Evolutionary conservation across 2,888 invertebrate species (phyloP), one percentile per base, ranked within the genome.

Genomic region (Cepaea hortensis): DNA sequence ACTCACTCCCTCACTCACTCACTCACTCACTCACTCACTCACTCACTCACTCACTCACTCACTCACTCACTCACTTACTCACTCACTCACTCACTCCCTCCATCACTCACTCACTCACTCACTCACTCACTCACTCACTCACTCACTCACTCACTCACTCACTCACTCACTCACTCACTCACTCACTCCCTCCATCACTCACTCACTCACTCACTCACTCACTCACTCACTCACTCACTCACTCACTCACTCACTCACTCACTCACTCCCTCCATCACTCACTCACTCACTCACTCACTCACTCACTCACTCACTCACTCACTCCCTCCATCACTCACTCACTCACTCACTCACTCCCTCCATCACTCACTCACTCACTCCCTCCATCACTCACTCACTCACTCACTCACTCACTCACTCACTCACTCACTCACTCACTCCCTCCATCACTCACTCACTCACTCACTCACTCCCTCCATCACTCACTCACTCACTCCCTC

Each of bases 1-100:
- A 13, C n/a, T n/a, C n/a, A n/a, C n/a, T n/a, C n/a, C n/a, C 35
- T n/a, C 81, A 68, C 15, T 18, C n/a, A 68, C 68, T 20, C 18
- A 55, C 23, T 76, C 7, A 55, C 46, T 50, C 77, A 55, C 77
- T 77, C 77, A 55, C 48, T 77, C 77, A 55, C 55, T 77, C 77
- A 9, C 18, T 65, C 18, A 9, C 9, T 1, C 2, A 18, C 18
- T 13, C 0, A 9, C 1, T 13, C 13, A 65, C 18, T 65, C 2
- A 9, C 18, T 65, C 18, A 18, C 2, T 1, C 65, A 13, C 18
- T 65, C 65, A 13, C 0, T 65, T 65, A 65, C 65, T 65, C 65
- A 9, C 2, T 0, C 2, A 65, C 18, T 11, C 0, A 13, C 0
- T n/a, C n/a, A n/a, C n/a, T n/a, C n/a, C n/a, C n/a, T n/a, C n/a